Conservation (phyloP, 2,113 vertebrate species). For the Lethenteron reissneri region DNA sequence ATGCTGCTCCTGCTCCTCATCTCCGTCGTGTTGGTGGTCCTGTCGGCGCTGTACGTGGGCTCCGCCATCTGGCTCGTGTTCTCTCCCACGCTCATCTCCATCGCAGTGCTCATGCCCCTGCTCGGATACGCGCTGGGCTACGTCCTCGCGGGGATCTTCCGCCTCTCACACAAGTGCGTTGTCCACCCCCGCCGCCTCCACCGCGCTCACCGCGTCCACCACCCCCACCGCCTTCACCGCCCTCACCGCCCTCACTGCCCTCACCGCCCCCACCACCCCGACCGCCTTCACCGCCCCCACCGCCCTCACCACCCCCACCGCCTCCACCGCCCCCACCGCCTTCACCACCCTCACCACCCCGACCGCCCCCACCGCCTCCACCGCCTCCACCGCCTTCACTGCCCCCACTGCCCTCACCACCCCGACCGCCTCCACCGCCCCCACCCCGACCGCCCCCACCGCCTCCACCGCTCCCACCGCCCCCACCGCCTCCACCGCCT, state of each 20-base stretch:
- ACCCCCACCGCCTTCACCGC: neutral
- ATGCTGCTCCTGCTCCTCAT: constrained; percentile 20
- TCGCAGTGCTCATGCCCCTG: constrained; percentile 39
- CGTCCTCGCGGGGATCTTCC: constrained; percentile 25
- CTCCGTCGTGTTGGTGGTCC: constrained; percentile 14
- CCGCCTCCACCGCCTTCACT: no score
- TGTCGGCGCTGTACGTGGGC: constrained; percentile 22
- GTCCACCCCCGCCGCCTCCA: neutral
- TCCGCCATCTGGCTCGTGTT: constrained; percentile 21
- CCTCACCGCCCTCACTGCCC: neutral
- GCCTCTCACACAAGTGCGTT: constrained; percentile 27
- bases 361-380: no score
- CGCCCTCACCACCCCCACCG: neutral
- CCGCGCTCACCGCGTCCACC: neutral
- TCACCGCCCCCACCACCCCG: neutral
- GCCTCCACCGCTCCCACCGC: neutral
- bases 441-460: neutral
- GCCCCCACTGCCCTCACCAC: neutral
- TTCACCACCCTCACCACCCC: neutral
- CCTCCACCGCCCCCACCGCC: neutral
- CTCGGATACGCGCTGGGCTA: constrained; percentile 40
- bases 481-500: neutral
- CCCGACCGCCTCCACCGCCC: neutral
- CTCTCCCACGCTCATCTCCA: constrained; percentile 23
- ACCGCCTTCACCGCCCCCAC: neutral